Base-by-base conservation (phyloP, 2,888 invertebrate genomes). In the Atethmia centrago region DNA sequence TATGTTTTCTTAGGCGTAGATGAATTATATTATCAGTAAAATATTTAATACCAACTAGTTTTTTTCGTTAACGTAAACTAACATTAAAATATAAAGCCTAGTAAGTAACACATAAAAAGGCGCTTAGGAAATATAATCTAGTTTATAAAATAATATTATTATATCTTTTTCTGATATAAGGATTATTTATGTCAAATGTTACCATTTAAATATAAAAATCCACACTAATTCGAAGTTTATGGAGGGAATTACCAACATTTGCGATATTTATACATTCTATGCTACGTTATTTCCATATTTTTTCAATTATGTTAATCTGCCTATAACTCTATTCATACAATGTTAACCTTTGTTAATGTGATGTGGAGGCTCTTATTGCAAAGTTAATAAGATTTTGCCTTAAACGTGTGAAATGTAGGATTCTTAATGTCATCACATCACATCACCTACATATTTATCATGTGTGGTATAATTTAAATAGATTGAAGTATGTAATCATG, bases 131-230 rank as follows among this genome's bases (percentile, higher is more conserved):
- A 73, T 73, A 56, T 14, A 56, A 58, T 51, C 4, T 2, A 16
- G 47, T 28, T 1, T 31, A 16, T 36, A 58, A 59, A 79, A 47
- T 61, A 61, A 42, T 9, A 36, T 45, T 45, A 31, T 4, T 58
- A 8, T 40, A 74, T 31, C 3, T 47, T 56, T 10, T 56, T 58
- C 28, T 31, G 25, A 47, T 55, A 55, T 0, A 36, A 5, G 45
- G 67, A 25, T 53, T 56, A 66, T 76, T 64, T 47, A 83, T 68
- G 63, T 51, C 36, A 61, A 56, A 72, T 14, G 79, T 83, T 68
- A 67, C 21, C 83, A 79, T 83, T 63, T 16, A 28, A 66, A 25
- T n/a, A 61, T 21, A 47, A 47, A 70, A 61, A 61, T 25, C 19
- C 21, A 40, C 28, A 31, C 12, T 16, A 51, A 55, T 51, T 40